Base-by-base conservation (phyloP, 2,113 vertebrate species). In the Sebastes schlegelii region DNA sequence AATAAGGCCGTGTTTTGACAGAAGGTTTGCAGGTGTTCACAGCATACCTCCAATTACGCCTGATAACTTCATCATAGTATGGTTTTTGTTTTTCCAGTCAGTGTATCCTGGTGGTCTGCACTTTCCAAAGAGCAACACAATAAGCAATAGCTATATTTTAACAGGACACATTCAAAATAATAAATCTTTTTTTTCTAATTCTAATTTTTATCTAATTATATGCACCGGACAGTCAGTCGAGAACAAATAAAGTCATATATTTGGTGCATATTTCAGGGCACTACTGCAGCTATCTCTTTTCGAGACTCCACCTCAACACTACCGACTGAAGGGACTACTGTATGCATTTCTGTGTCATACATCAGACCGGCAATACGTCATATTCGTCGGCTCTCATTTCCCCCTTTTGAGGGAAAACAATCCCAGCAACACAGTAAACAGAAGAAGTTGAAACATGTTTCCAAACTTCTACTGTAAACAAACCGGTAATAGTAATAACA, bases 11-110 rank as follows among this genome's bases (percentile, higher is more conserved):
- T 83, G 51, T 78, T 83, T 77, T 78, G 58, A 74, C 46, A 64
- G 26, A 74, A 6, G 17, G 61, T 66, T 74, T 75, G 19, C 17
- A 72, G 55, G 54, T 74, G 48, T 83, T 79, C 43, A 63, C 42
- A 49, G 60, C 61, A 42, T n/a, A 57, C 10, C 16, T 21, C 34
- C 23, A 62, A 66, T 77, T 70, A 83, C 2, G 5, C 26, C 26
- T 14, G 21, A 77, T 62, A 61, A 45, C 26, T 62, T 40, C 26
- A 7, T 14, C 58, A 61, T 21, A 10, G 19, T 21, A 4, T 57
- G 10, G 12, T 14, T 60, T 12, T 60, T 23, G 19, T 4, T 2
- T 34, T 34, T 34, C 34, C 34, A 34, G 21, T 26, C 23, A 21
- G 34, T 60, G 26, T 14, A 60, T 7, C 58, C 23, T 60, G 58